Conservation (phyloP, 2,888 invertebrate genomes). For the Caenorhabditis sulstoni region DNA sequence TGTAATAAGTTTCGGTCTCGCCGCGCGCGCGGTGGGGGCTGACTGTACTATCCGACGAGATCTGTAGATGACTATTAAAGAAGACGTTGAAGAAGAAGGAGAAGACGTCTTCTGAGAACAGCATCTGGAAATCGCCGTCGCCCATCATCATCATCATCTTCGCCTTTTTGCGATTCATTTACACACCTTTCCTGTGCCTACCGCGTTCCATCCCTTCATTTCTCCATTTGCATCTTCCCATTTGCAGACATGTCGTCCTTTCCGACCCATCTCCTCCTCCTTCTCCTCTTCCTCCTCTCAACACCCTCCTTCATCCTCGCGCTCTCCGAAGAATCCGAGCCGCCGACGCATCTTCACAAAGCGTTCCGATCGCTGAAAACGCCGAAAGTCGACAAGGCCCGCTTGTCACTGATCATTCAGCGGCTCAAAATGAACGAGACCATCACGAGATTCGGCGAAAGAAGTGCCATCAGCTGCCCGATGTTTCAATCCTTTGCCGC, state of each 20-base stretch:
- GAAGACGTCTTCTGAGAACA: background rate
- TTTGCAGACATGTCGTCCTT: constrained; percentile 29
- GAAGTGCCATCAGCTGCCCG: constrained; percentile 24
- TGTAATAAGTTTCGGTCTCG: too few species aligned
- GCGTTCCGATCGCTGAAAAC: constrained; percentile 37
- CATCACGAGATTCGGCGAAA: constrained; percentile 7
- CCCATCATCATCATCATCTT: constrained; percentile 14
- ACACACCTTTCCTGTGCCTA: too few species aligned
- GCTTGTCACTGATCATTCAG: constrained; percentile 47
- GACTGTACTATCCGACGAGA: too few species aligned
- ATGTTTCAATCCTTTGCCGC: constrained; percentile 41
- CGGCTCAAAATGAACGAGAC: constrained; percentile 27
- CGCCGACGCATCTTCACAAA: constrained; percentile 26
- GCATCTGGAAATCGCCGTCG: background rate
- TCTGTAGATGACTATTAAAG: background rate
- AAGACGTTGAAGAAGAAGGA: background rate
- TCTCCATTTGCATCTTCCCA: constrained; percentile 11
- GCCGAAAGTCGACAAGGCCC: constrained; percentile 40
- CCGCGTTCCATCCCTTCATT: constrained; percentile 50
- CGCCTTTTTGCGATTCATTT: constrained; percentile 37
- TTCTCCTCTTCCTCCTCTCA: constrained; percentile 5
- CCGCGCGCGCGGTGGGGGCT: too few species aligned
- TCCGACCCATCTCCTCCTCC: background rate
- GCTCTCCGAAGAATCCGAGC: background rate
- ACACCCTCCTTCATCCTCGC: background rate